Base-by-base conservation (phyloP, 2,888 invertebrate genomes). In the Lochmaea capreae region DNA sequence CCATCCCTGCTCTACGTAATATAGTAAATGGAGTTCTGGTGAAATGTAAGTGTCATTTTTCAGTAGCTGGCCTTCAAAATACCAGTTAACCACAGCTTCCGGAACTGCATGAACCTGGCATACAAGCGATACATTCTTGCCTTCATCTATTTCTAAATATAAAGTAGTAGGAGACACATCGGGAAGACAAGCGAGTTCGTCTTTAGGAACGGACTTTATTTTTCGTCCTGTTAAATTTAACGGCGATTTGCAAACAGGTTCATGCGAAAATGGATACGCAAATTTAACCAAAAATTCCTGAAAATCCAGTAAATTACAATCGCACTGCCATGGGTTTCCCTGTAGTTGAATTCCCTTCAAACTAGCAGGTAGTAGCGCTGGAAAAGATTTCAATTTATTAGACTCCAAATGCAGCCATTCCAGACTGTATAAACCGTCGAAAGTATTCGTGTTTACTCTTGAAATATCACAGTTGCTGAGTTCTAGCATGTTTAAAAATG, bases 311-410 rank as follows among this genome's bases (percentile, higher is more conserved):
- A 96, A 89, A 80, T 92, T 91, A 86, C 97, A 97, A 87, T 96
- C 95, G 87, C 97, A 97, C 80, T 92, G 90, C 97, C 96, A 97
- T 79, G 94, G 93, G 89, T 97, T 97, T 85, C 93, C 93, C 85
- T 96, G 93, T 79, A 97, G 88, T 82, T 94, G 93, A 73, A 96
- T 91, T 73, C 94, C 95, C 81, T 94, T 92, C 80, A 96, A 88
- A 65, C 92, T 91, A 76, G 92, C 92, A n/a, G 95, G 94, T 81
- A 94, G 91, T 62, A 79, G 73, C 63, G 93, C 94, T 83, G 91
- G 90, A 81, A 95, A 91, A 81, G 91, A 91, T 72, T 91, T 91
- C 83, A 97, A 90, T 82, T 91, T 91, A 88, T 97, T 97, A 78
- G 93, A 94, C 82, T 96, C 93, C 81, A 97, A 87, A 81, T 94